Evolutionary conservation across 2,113 vertebrate species (phyloP).

Genomic region (Zonotrichia leucophrys): DNA sequence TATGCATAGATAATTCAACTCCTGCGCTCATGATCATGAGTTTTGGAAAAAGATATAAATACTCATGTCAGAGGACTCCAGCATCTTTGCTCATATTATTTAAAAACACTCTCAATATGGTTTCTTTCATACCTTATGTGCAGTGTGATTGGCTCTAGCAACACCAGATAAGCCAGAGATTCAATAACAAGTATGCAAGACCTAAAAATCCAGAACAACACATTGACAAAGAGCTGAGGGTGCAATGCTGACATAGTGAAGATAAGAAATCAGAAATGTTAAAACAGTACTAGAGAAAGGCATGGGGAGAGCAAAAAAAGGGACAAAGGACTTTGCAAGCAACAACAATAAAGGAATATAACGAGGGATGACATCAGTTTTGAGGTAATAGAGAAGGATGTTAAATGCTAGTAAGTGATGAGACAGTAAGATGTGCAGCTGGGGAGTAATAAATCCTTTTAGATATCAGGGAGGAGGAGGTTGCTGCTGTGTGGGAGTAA

Average conservation of each 20-base stretch:
- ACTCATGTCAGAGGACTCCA: background rate
- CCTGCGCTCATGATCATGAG: background rate
- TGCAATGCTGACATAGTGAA: background rate
- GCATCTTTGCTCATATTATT: background rate
- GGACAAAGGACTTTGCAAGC: background rate
- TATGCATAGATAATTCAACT: background rate
- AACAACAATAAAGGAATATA: background rate
- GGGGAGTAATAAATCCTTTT: background rate
- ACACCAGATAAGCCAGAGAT: background rate
- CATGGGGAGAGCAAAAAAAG: background rate
- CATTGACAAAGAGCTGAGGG: background rate
- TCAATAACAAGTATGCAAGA: background rate
- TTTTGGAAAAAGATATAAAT: background rate
- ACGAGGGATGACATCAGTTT: background rate
- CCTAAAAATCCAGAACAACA: background rate
- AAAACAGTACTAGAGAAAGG: background rate
- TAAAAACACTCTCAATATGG: background rate
- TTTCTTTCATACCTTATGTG: background rate
- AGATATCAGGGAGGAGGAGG: background rate
- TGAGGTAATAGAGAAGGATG: background rate
- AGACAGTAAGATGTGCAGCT: background rate
- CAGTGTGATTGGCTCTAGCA: rapidly evolving
- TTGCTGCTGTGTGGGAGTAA: background rate
- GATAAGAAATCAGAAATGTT: background rate
- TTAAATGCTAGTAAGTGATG: background rate